A percentile compares a stretch with the other conserved stretches of the same genome.
Conservation (phyloP, 2,888 invertebrate species). For the Eledona agricola region DNA sequence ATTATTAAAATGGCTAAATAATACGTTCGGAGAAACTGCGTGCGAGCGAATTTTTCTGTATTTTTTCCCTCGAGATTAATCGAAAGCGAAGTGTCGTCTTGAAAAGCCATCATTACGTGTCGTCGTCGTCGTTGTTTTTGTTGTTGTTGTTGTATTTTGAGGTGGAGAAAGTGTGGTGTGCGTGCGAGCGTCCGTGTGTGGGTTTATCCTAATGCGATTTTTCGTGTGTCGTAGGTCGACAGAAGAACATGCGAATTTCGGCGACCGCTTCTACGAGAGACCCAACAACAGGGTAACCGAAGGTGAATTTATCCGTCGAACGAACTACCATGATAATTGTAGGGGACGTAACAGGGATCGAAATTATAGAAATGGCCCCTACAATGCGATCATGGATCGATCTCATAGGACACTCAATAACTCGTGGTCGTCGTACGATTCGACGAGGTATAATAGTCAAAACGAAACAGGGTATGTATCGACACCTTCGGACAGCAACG, state of each 20-base stretch:
- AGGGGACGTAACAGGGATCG: conserved; percentile 61
- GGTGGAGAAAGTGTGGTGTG: too few species aligned
- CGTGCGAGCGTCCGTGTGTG: not conserved
- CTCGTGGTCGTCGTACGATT: conserved; percentile 37
- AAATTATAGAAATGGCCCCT: conserved; percentile 63
- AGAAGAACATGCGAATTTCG: conserved; percentile 65
- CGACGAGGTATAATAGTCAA: conserved; percentile 51
- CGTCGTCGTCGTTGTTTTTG: too few species aligned
- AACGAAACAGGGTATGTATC: conserved; percentile 61
- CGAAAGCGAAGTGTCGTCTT: too few species aligned
- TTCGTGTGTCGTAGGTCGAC: conserved; percentile 59
- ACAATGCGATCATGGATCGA: conserved; percentile 58
- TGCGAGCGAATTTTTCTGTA: too few species aligned
- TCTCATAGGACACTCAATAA: conserved; percentile 47
- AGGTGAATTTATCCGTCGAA: conserved; percentile 49
- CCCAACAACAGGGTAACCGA: conserved; percentile 51
- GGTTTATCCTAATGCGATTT: not conserved
- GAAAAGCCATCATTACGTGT: too few species aligned
- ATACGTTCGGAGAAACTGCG: too few species aligned
- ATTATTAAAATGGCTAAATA: too few species aligned
- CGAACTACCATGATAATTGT: conserved; percentile 61
- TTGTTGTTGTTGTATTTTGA: too few species aligned
- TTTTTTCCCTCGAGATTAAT: too few species aligned
- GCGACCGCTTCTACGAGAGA: conserved; percentile 67
- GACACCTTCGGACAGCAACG: conserved; percentile 55